Evolutionary conservation across 2,888 invertebrate species (phyloP).

Genomic region (Helicoverpa assulta): DNA sequence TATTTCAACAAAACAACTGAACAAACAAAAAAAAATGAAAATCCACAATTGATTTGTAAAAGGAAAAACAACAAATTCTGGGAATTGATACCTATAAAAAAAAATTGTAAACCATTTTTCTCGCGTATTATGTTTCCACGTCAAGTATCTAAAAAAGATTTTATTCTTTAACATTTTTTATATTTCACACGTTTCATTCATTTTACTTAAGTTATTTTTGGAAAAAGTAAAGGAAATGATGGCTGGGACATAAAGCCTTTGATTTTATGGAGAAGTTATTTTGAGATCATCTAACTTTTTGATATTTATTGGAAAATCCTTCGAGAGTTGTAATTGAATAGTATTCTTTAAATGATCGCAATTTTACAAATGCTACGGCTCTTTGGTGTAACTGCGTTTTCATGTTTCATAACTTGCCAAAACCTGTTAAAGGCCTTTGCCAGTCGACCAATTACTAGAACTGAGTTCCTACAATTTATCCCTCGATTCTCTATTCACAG

Average conservation of each 20-base stretch:
- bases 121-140: neutral
- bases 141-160: neutral
- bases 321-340: too few species aligned
- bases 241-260: slow-evolving; percentile 16
- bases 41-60: too few species aligned
- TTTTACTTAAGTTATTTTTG: slow-evolving; percentile 12
- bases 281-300: too few species aligned
- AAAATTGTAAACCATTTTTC: neutral
- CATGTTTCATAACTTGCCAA: neutral
- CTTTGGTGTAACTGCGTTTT: neutral
- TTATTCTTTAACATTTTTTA: neutral
- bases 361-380: too few species aligned
- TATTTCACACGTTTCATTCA: neutral
- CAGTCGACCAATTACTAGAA: slow-evolving; percentile 25
- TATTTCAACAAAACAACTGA: too few species aligned
- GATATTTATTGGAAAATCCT: too few species aligned
- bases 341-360: too few species aligned
- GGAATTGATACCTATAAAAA: neutral
- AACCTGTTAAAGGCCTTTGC: slow-evolving; percentile 13
- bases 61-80: too few species aligned
- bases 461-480: slow-evolving; percentile 24
- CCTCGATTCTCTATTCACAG: slow-evolving; percentile 86
- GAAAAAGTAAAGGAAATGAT: slow-evolving; percentile 31
- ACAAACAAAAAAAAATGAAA: too few species aligned
- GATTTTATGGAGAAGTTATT: neutral